Evolutionary conservation across 2,797 vertebrate species (phyloP).

Genomic region (Poeciliopsis paucimaculata): DNA sequence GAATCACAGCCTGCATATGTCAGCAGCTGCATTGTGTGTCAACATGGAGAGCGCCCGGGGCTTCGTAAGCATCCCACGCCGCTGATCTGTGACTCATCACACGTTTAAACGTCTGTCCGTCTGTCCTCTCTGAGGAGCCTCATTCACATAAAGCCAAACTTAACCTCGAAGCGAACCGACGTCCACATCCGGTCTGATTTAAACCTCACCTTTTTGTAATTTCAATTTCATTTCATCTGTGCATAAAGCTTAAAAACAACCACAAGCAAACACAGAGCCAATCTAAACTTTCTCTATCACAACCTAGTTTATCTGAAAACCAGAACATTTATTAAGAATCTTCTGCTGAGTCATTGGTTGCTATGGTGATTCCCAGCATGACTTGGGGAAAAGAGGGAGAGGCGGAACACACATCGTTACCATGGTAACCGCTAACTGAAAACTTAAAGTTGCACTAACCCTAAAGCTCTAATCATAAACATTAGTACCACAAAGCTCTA

Average conservation of each 20-base stretch:
- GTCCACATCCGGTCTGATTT: neutral
- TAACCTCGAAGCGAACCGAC: neutral
- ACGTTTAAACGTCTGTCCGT: conserved; percentile 1
- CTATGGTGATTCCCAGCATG: neutral
- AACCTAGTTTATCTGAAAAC: neutral
- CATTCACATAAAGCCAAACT: neutral
- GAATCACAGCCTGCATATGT: conserved; percentile 63
- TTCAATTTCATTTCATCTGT: neutral
- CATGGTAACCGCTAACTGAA: too few relatives aligned
- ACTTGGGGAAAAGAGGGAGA: neutral
- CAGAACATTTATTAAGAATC: neutral
- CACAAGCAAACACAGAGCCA: neutral
- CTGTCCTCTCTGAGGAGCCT: conserved; percentile 12
- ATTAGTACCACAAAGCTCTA: neutral
- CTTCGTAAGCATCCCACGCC: conserved; percentile 69
- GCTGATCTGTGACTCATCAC: conserved; percentile 69
- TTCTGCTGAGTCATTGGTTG: neutral
- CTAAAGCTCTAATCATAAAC: too few relatives aligned
- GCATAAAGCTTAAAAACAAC: neutral
- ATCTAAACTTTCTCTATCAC: too few relatives aligned
- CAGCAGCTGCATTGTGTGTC: conserved; percentile 68
- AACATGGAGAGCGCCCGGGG: conserved; percentile 57
- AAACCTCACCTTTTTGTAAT: neutral
- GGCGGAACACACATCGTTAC: too few relatives aligned
- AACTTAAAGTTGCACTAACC: neutral